A percentile compares a stretch with the other conserved stretches of the same genome.
phyloP scores from a whole-genome alignment of 1,140 invertebrate genomes.

The Drosophila leontia region DNA sequence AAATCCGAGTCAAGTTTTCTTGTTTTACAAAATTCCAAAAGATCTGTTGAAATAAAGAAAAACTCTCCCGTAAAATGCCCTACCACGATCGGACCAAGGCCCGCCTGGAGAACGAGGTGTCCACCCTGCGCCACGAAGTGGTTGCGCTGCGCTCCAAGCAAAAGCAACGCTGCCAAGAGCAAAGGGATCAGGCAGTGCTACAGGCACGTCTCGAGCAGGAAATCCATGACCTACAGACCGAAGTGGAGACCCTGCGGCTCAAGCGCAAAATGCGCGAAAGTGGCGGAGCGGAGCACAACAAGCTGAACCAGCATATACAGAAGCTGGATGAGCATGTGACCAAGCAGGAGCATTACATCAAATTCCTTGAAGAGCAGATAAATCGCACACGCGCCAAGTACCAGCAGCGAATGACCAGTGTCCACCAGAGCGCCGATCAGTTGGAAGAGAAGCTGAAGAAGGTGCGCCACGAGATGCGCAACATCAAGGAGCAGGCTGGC shows the following conservation, averaged over 20 bases:
- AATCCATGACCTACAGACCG: slow-evolving; percentile 23
- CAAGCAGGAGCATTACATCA: slow-evolving; percentile 57
- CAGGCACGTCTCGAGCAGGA: slow-evolving; percentile 40
- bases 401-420: slow-evolving; percentile 40
- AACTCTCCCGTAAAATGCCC: slow-evolving; percentile 1
- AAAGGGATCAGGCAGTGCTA: background rate
- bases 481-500: slow-evolving; percentile 37
- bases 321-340: slow-evolving; percentile 19
- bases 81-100: slow-evolving; percentile 13
- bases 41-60: background rate
- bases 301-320: background rate
- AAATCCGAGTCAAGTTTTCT: background rate
- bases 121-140: slow-evolving; percentile 13
- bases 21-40: slow-evolving; percentile 1
- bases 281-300: slow-evolving; percentile 6
- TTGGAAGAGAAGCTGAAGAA: slow-evolving; percentile 45
- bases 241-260: slow-evolving; percentile 14
- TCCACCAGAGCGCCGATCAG: slow-evolving; percentile 36
- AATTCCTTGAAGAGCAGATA: slow-evolving; percentile 62
- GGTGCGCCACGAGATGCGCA: slow-evolving; percentile 40
- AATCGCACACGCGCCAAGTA: slow-evolving; percentile 49
- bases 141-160: background rate
- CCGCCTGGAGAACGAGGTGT: slow-evolving; percentile 27
- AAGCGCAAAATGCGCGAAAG: slow-evolving; percentile 24
- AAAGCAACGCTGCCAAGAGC: background rate